These are phyloP conservation scores for Daktulosphaira vitifoliae DNA, from an alignment of 1,140 invertebrate species.

Conservation along the genomic window DNA sequence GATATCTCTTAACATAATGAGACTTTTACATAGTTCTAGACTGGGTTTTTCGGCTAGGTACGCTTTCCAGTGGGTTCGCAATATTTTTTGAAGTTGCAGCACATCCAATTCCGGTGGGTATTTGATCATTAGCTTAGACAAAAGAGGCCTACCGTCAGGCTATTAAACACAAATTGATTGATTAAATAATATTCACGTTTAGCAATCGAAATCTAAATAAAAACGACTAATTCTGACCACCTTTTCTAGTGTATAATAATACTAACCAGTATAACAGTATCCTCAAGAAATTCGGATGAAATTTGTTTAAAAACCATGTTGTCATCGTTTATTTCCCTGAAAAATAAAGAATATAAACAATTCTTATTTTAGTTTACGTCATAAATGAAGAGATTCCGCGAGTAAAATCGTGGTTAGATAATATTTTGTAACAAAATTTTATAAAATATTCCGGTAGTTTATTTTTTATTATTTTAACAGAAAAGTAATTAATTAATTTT, in stretches of 20 bases:
- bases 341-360: too few relatives aligned
- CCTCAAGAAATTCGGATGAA: slow-evolving; percentile 52
- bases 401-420: too few relatives aligned
- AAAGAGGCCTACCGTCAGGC: slow-evolving; percentile 47
- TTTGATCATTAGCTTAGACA: slow-evolving; percentile 48
- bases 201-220: too few relatives aligned
- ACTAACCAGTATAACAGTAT: slow-evolving; percentile 45
- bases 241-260: background rate
- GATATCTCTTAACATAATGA: slow-evolving; percentile 58
- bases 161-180: slow-evolving; percentile 39
- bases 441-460: too few relatives aligned
- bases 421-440: too few relatives aligned
- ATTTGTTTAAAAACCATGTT: slow-evolving; percentile 61
- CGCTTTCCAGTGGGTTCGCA: slow-evolving; percentile 53
- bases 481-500: too few relatives aligned
- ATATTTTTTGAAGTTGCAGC: slow-evolving; percentile 52
- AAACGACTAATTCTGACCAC: too few relatives aligned
- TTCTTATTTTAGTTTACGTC: too few relatives aligned
- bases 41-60: slow-evolving; percentile 49
- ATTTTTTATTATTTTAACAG: too few relatives aligned
- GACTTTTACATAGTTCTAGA: slow-evolving; percentile 54
- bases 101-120: slow-evolving; percentile 59
- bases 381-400: too few relatives aligned
- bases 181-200: background rate
- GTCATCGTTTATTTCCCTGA: slow-evolving; percentile 68